Percentiles rank a stretch among this genome's conserved stretches.
These are phyloP conservation scores for Meloidogyne exigua DNA, from an alignment of 1,140 invertebrate species.

Conservation along the genomic window DNA sequence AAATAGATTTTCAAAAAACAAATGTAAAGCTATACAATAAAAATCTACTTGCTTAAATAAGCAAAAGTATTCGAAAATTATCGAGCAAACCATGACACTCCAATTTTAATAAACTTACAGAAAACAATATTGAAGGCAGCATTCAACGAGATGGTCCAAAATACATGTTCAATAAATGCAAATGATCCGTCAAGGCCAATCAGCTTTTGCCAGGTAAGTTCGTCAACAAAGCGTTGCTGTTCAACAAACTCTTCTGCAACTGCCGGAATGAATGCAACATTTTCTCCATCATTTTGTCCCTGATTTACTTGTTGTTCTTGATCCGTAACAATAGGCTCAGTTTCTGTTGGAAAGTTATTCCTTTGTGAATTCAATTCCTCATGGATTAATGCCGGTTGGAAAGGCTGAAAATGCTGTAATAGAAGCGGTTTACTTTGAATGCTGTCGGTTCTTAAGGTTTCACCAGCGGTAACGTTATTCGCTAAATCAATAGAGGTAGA, in stretches of 20 bases:
- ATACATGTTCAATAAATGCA: constrained; percentile 91
- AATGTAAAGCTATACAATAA: too few species aligned
- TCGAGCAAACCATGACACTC: too few species aligned
- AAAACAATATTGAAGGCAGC: constrained; percentile 86
- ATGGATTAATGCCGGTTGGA: not conserved
- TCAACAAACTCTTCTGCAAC: constrained; percentile 17
- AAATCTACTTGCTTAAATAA: too few species aligned
- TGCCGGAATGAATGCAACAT: constrained; percentile 77
- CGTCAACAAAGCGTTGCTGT: constrained; percentile 78
- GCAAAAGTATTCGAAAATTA: too few species aligned
- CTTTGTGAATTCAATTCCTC: constrained; percentile 3
- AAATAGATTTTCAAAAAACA: not conserved
- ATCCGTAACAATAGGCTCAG: constrained; percentile 5
- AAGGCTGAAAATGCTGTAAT: constrained; percentile 19
- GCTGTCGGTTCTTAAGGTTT: not conserved
- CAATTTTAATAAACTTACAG: constrained; percentile 61
- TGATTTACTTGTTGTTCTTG: constrained; percentile 17
- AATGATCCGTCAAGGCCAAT: constrained; percentile 93
- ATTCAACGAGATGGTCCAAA: constrained; percentile 96
- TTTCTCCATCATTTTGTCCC: constrained; percentile 52
- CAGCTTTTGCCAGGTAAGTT: constrained; percentile 93
- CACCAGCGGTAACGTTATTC: not conserved
- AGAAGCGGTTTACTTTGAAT: not conserved
- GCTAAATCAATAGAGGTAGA: not conserved
- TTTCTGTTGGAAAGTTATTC: constrained; percentile 22